phyloP scores from a whole-genome alignment of 2,113 vertebrate genomes.

The Isichthys henryi region DNA sequence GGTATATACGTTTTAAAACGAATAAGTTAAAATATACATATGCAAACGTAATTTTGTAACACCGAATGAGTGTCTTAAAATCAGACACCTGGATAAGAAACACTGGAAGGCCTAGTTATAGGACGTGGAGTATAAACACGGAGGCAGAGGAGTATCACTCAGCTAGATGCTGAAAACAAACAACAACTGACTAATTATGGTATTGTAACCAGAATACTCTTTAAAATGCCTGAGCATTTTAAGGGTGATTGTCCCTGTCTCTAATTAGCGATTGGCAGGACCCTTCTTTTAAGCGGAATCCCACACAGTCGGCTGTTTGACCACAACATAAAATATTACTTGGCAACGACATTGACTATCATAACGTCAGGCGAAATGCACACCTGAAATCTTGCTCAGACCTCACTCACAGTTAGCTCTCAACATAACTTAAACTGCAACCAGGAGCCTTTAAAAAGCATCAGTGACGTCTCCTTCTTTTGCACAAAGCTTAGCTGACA shows the following conservation, averaged over 20 bases:
- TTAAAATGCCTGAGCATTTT: background rate
- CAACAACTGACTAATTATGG: background rate
- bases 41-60: background rate
- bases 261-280: background rate
- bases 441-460: too few relatives aligned
- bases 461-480: background rate
- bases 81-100: background rate
- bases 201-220: background rate
- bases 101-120: slow-evolving; percentile 1
- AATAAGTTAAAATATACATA: background rate
- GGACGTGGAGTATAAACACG: background rate
- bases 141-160: background rate
- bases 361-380: background rate
- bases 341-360: background rate
- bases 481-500: background rate
- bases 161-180: background rate
- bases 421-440: background rate
- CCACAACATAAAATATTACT: background rate
- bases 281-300: background rate
- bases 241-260: background rate
- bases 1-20: background rate
- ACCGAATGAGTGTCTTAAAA: background rate
- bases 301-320: background rate
- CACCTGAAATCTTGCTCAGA: background rate
- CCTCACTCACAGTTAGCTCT: background rate